Conservation (phyloP, 2,888 invertebrate species). For the Allolobophora icterica region DNA sequence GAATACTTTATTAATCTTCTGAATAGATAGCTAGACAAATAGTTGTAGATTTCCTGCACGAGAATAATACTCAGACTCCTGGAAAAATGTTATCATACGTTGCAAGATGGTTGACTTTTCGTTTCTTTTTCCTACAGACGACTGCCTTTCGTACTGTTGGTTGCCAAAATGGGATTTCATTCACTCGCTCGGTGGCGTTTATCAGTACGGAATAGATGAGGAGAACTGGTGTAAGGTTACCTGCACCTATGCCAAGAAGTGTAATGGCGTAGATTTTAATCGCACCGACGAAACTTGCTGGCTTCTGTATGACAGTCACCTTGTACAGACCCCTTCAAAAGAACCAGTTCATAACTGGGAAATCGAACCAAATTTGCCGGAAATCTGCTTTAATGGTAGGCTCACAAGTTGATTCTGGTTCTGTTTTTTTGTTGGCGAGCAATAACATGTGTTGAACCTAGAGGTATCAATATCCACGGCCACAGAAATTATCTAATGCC, state of each 20-base stretch:
- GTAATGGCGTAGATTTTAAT: background rate
- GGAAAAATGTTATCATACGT: too few relatives aligned
- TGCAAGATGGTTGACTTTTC: background rate
- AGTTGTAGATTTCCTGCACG: too few relatives aligned
- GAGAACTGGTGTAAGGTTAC: background rate
- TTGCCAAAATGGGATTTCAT: background rate
- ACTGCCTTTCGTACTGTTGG: slow-evolving; percentile 3
- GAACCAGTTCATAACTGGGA: background rate
- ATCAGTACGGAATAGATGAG: background rate
- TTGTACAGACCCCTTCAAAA: background rate
- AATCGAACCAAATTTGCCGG: background rate
- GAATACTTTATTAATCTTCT: too few relatives aligned
- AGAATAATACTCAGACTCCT: too few relatives aligned
- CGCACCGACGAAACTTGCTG: background rate
- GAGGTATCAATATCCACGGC: too few relatives aligned
- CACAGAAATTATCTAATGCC: too few relatives aligned
- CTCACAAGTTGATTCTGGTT: background rate
- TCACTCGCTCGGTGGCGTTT: background rate
- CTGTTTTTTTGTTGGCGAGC: too few relatives aligned
- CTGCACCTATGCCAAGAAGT: background rate
- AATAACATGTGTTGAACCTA: too few relatives aligned
- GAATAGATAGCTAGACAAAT: too few relatives aligned
- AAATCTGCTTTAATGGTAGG: background rate
- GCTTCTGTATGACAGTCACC: background rate
- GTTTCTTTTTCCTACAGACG: background rate